Base-by-base conservation (phyloP, 2,888 invertebrate genomes). In the Phanerotoma sp. region DNA sequence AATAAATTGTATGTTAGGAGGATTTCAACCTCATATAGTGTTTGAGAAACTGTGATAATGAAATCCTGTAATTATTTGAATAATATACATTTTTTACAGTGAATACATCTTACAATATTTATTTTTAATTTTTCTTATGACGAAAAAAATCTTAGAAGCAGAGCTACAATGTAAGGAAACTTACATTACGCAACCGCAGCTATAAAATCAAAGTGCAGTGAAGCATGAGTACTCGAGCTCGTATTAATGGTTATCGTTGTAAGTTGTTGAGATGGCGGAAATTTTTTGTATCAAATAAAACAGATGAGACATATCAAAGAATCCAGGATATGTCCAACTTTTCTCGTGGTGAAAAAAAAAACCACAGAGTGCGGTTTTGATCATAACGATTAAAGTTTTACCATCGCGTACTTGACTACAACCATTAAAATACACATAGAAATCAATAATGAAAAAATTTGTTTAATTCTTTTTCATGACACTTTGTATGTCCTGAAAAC, bases 341-440 rank as follows among this genome's bases (percentile, higher is more conserved):
- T 49, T 28, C 49, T 30, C 38, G 40, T 40, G 40, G 40, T 40
- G 18, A 11, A 45, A 16, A 28, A 37, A 4, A 16, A 21, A 38
- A 49, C 49, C 49, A 40, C 49, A 49, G n/a, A 49, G 37, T 37
- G 38, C 18, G 40, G 40, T 28, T 49, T 30, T 49, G 13, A 49
- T 38, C 25, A 15, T 38, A 20, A 40, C 20, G 40, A 47, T 47
- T 49, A 40, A 20, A 41, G 16, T 9, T 21, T 11, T 15, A 20
- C 18, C 16, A 49, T 49, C n/a, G n/a, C n/a, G n/a, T n/a, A n/a
- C n/a, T n/a, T n/a, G n/a, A n/a, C n/a, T n/a, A n/a, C n/a, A n/a
- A n/a, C n/a, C n/a, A n/a, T n/a, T n/a, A n/a, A n/a, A n/a, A n/a
- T n/a, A n/a, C n/a, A n/a, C n/a, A n/a, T n/a, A n/a, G n/a, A n/a